These are phyloP conservation scores for Pandion haliaetus DNA, from an alignment of 2,113 vertebrate species.

Conservation along the genomic window DNA sequence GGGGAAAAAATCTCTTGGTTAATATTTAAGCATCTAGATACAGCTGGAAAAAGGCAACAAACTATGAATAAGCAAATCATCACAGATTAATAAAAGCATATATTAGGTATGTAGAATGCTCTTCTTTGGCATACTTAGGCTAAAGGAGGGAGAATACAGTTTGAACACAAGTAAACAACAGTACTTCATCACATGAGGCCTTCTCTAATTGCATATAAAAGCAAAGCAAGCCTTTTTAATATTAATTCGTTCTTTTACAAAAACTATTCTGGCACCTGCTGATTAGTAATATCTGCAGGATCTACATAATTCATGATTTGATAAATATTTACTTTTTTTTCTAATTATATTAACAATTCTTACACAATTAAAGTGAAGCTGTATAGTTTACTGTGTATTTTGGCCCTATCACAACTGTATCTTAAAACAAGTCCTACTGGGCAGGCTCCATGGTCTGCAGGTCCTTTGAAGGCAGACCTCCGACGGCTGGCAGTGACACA, in stretches of 20 bases:
- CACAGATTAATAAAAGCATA: neutral
- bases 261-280: constrained; percentile 49
- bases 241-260: constrained; percentile 56
- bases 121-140: neutral
- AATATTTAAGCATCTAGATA: neutral
- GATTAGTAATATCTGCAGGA: constrained; percentile 59
- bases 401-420: neutral
- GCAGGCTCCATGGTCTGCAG: neutral
- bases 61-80: neutral
- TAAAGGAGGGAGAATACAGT: constrained; percentile 12
- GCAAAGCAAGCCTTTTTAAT: constrained; percentile 42
- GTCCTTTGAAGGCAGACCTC: neutral
- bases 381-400: neutral
- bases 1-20: neutral
- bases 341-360: constrained; percentile 58
- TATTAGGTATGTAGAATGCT: constrained; percentile 3
- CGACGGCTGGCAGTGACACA: accelerated
- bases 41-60: neutral
- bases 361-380: constrained; percentile 51
- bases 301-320: constrained; percentile 56
- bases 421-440: neutral
- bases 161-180: constrained; percentile 16
- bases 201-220: constrained; percentile 22
- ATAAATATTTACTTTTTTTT: constrained; percentile 54
- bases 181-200: constrained; percentile 5